Percentiles rank a stretch among this genome's conserved stretches.
Conservation (phyloP, 1,140 invertebrate genomes). For the Drosophila grimshawi region DNA sequence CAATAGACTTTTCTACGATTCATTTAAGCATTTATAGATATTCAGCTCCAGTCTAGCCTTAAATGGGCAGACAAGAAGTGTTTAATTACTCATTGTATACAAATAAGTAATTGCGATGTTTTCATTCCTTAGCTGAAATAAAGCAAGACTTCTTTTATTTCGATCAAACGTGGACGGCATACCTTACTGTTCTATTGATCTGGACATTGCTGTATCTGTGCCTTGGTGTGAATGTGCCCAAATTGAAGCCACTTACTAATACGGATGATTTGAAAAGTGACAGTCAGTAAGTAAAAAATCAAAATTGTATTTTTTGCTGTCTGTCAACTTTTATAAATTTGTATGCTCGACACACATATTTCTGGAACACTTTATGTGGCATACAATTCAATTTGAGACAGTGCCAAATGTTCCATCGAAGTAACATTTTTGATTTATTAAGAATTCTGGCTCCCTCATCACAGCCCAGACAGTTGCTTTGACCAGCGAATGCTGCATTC, state of each 20-base stretch:
- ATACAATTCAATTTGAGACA: too few species aligned
- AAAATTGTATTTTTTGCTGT: too few species aligned
- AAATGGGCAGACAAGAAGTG: too few species aligned
- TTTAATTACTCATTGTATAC: neutral
- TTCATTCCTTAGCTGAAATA: neutral
- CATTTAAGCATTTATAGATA: too few species aligned
- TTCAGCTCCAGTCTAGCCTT: too few species aligned
- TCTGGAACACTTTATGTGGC: too few species aligned
- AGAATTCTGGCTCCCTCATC: too few species aligned
- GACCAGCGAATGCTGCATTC: conserved; percentile 47
- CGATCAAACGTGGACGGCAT: neutral
- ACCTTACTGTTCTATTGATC: neutral
- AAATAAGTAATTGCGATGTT: neutral
- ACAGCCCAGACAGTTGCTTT: conserved; percentile 41
- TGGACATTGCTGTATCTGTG: conserved; percentile 19
- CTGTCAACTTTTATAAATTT: too few species aligned
- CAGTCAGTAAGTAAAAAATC: conserved; percentile 26
- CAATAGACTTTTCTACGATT: too few species aligned
- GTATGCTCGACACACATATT: too few species aligned
- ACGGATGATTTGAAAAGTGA: conserved; percentile 1
- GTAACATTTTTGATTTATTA: neutral
- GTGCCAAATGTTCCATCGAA: too few species aligned
- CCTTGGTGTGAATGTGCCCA: neutral
- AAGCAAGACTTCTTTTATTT: neutral
- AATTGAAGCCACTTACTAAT: neutral